Base-by-base conservation (phyloP, 2,113 vertebrate species). In the Crotophaga sulcirostris region DNA sequence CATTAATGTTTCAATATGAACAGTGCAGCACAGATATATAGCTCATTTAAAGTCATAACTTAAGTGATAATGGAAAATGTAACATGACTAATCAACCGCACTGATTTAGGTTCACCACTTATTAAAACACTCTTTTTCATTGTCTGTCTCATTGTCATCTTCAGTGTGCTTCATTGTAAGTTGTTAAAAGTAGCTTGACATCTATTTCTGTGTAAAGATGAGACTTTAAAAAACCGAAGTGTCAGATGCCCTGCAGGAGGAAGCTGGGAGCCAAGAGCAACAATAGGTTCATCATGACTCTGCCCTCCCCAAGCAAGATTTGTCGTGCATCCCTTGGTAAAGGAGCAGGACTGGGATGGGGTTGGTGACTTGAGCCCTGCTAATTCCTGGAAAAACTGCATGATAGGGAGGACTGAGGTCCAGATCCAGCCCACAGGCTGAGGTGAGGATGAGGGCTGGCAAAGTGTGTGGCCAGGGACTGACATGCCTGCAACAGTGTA, bases 321-420 rank as follows among this genome's bases (percentile, higher is more conserved):
- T 78, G 21, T 25, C 67, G 36, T 7, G 14, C 31, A 91, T 21
- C 17, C 20, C 11, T 3, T 20, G 56, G 45, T 20, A 33, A 49
- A 51, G 16, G 26, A 82, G 21, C 11, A 66, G 9, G 12, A 8
- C 21, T 78, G 64, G 31, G 16, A 4, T 24, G 13, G 11, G 16
- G 20, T 38, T 1, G 3, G 13, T 16, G 45, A 24, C 36, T 4
- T 67, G 36, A 47, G 11, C 17, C 25, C 25, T 4, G 1, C 0
- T 2, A 45, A 49, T 40, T 20, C 29, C 34, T 13, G 2, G 7
- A 9, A 68, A 64, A 82, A 7, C 15, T 34, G 23, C 34, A 59
- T 16, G 26, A 11, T 20, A 25, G 2, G 13, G 13, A 42, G 17
- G 6, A 62, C 6, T 47, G 18, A 47, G 45, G 19, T 18, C 45